Evolutionary conservation across 2,888 invertebrate genomes (phyloP).

Genomic region (Yponomeuta sedellus): DNA sequence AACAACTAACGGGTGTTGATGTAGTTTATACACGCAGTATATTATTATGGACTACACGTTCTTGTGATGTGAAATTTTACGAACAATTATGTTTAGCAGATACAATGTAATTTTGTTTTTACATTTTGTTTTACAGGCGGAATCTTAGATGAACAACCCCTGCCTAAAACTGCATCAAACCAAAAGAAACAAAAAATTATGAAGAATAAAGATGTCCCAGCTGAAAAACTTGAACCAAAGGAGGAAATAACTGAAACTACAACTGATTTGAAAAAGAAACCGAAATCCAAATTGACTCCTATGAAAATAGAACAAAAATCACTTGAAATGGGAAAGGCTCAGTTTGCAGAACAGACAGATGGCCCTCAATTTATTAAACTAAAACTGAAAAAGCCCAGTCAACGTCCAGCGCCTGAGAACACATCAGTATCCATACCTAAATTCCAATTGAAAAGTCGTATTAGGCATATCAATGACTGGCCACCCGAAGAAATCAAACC

Average conservation of each 20-base stretch:
- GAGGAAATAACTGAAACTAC: constrained; percentile 42
- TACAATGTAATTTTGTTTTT: background rate
- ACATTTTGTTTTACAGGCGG: background rate
- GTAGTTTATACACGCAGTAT: constrained; percentile 32
- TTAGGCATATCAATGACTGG: constrained; percentile 78
- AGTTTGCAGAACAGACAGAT: constrained; percentile 78
- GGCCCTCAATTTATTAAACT: constrained; percentile 81
- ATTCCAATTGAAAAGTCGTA: constrained; percentile 83
- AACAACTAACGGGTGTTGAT: constrained; percentile 16
- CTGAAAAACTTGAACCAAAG: constrained; percentile 27
- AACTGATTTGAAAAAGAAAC: constrained; percentile 30
- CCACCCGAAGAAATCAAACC: constrained; percentile 76
- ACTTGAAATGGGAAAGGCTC: constrained; percentile 78
- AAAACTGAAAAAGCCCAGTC: constrained; percentile 80
- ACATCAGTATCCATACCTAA: constrained; percentile 75
- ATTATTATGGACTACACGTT: no score
- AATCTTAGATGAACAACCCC: background rate
- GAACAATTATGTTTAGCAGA: no score
- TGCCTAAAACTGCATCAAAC: background rate
- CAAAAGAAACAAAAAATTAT: constrained; percentile 6
- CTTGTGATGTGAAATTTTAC: no score
- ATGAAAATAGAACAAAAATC: constrained; percentile 80
- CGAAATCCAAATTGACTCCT: constrained; percentile 44
- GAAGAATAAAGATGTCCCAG: constrained; percentile 17
- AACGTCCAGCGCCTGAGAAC: constrained; percentile 65